phyloP scores from a whole-genome alignment of 2,797 vertebrate species.

The Acrossocheilus fasciatus region DNA sequence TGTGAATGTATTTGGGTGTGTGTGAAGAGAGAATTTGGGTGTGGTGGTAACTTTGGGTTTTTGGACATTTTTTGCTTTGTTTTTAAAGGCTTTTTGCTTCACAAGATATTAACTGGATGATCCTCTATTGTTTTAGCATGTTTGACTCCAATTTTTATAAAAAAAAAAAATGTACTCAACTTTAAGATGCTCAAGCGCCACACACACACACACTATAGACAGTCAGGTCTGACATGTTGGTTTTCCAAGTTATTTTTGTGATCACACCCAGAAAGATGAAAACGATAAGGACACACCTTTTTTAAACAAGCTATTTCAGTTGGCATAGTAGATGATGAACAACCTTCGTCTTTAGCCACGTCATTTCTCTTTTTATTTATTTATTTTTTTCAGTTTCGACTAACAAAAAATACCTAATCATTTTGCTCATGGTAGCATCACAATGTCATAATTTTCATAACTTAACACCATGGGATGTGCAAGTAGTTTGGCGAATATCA shows the following conservation, averaged over 20 bases:
- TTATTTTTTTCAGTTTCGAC: not conserved
- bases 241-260: not conserved
- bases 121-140: not conserved
- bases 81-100: not conserved
- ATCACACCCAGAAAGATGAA: conserved; percentile 6
- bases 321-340: not conserved
- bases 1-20: not conserved
- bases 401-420: not conserved
- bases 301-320: conserved; percentile 1
- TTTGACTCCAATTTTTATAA: not conserved
- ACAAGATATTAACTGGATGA: not conserved
- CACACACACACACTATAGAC: not conserved
- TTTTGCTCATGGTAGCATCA: not conserved
- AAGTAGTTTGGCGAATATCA: not conserved
- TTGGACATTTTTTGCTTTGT: not conserved
- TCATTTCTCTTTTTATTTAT: not conserved
- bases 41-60: not conserved
- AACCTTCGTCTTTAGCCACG: not conserved
- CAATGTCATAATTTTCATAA: not conserved
- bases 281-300: conserved; percentile 6
- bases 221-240: not conserved
- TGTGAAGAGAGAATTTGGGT: not conserved
- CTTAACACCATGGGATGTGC: not conserved
- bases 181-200: not conserved
- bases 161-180: not conserved